Base-by-base conservation (phyloP, 2,888 invertebrate genomes). In the Clanis bilineata region DNA sequence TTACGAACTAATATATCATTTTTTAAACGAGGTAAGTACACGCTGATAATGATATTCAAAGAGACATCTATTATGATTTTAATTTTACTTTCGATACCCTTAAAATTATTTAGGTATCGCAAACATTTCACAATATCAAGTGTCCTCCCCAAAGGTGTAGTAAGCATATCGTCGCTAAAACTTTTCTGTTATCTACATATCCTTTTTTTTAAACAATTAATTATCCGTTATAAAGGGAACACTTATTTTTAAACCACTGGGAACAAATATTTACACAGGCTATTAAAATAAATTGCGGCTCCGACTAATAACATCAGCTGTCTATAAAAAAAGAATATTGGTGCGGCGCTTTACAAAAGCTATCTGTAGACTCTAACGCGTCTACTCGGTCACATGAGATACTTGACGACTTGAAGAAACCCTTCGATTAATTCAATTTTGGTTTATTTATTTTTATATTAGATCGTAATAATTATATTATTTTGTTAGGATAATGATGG, bases 251-350 rank as follows among this genome's bases (percentile, higher is more conserved):
- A 69, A 68, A 65, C 68, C 58, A 71, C 69, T 68, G 69, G 62
- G 62, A 65, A 68, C 69, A 74, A 78, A 80, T 79, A 82, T 80
- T 81, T 77, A 77, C 73, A 72, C 68, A 72, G 62, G 60, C 72
- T 67, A 80, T 81, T 77, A 81, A 79, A 80, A 76, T 79, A 78
- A 80, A 81, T 79, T 79, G 77, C 71, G 61, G 64, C 56, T 62
- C 69, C 71, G 60, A 67, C 68, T 75, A 75, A 73, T 77, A 78
- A 73, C 73, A 69, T 78, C 80, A 79, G 77, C 78, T 77, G 80
- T 73, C 70, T 41, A 62, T 65, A 73, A 66, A 83, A 82, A 84
- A 83, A 51, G 18, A 84, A 70, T 65, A 74, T 73, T 67, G 66
- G 68, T 62, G 70, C 64, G 62, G 57, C 36, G 62, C 62, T 62